Conservation (phyloP, 2,797 vertebrate species). For the Myripristis jacobus region DNA sequence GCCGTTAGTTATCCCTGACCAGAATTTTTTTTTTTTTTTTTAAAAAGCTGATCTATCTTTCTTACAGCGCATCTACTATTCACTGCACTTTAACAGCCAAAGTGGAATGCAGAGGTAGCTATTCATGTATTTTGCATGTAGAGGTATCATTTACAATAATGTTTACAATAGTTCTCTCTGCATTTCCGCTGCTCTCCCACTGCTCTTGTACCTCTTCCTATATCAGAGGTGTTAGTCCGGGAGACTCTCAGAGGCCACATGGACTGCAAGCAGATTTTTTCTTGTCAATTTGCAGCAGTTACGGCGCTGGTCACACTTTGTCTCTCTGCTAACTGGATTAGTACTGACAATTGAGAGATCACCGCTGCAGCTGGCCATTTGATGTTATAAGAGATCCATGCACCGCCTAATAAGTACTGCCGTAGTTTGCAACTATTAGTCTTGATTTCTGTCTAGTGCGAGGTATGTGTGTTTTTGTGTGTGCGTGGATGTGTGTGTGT, state of each 20-base stretch:
- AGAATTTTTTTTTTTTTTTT: no score
- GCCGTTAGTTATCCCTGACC: slow-evolving; percentile 60
- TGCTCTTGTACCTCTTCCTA: background rate
- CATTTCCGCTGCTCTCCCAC: background rate
- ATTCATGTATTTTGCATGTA: slow-evolving; percentile 14
- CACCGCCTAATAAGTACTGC: slow-evolving; percentile 65
- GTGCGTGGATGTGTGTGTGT: slow-evolving; percentile 12
- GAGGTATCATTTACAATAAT: no score
- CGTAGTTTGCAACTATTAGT: slow-evolving; percentile 57
- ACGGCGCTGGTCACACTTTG: slow-evolving; percentile 57
- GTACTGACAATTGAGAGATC: slow-evolving; percentile 56
- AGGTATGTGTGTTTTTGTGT: slow-evolving; percentile 33
- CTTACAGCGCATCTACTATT: slow-evolving; percentile 16
- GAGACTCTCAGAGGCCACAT: slow-evolving; percentile 15
- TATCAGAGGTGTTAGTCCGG: slow-evolving; percentile 2
- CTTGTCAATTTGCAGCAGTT: slow-evolving; percentile 54
- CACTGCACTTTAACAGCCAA: slow-evolving; percentile 16
- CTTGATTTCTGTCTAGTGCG: slow-evolving; percentile 66
- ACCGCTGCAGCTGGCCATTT: slow-evolving; percentile 50
- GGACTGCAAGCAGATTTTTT: slow-evolving; percentile 43
- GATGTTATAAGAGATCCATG: slow-evolving; percentile 56
- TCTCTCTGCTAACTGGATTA: slow-evolving; percentile 58
- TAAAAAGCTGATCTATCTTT: slow-evolving; percentile 30
- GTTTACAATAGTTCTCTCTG: no score
- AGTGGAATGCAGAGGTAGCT: slow-evolving; percentile 23